These are phyloP conservation scores for Entomobrya multifasciata DNA, from an alignment of 2,888 invertebrate genomes.

Conservation along the genomic window DNA sequence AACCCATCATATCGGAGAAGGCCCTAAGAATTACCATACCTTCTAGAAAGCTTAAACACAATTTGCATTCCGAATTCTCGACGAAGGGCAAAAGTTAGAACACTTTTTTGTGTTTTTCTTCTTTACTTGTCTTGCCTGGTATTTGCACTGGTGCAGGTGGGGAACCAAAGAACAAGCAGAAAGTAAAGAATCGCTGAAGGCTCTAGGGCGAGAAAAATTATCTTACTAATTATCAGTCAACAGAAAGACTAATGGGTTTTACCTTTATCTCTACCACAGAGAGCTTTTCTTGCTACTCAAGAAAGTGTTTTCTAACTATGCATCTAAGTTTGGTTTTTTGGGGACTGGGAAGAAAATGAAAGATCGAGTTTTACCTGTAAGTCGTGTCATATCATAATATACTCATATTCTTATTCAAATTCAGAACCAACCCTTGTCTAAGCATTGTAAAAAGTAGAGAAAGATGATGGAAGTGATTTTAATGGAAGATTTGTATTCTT, in stretches of 20 bases:
- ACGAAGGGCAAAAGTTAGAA: constrained; percentile 13
- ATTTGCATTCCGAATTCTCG: constrained; percentile 14
- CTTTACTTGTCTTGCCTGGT: not conserved
- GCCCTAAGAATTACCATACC: not conserved
- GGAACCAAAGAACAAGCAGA: not conserved
- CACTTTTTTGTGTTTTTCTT: constrained; percentile 1
- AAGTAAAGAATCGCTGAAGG: constrained; percentile 41
- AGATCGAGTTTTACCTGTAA: constrained; percentile 40
- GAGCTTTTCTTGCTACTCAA: constrained; percentile 55
- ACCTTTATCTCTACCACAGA: constrained; percentile 73
- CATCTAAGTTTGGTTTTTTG: not conserved
- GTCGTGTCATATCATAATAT: not conserved
- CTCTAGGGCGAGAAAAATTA: constrained; percentile 68
- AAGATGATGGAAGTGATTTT: constrained; percentile 74
- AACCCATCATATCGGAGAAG: constrained; percentile 3
- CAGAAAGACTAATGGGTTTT: constrained; percentile 77
- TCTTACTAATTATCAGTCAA: constrained; percentile 77
- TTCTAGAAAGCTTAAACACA: not conserved
- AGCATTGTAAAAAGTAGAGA: too few species aligned
- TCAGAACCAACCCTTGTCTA: constrained; percentile 30
- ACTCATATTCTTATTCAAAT: constrained; percentile 44
- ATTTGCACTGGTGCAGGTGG: not conserved
- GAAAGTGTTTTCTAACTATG: constrained; percentile 18
- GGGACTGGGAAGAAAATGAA: not conserved
- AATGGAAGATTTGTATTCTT: constrained; percentile 76